These are phyloP conservation scores for Epinotia brunnichana DNA, from an alignment of 2,888 invertebrate genomes.

Conservation along the genomic window DNA sequence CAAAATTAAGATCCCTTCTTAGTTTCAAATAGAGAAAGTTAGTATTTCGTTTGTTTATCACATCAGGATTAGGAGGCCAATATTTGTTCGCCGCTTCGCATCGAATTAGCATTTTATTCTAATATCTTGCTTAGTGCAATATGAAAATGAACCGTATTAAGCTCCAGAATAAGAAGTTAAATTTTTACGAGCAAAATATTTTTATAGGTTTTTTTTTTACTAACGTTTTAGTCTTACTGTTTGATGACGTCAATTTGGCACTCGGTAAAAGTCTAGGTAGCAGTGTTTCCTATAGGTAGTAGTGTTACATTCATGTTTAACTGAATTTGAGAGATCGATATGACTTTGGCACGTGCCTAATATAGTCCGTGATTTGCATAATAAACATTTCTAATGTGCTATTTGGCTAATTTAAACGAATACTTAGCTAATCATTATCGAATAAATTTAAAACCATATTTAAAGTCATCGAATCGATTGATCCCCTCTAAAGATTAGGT, in stretches of 20 bases:
- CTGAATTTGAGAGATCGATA: neutral
- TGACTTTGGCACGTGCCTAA: neutral
- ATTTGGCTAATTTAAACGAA: neutral
- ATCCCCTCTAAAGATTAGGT: constrained; percentile 21
- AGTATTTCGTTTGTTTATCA: neutral
- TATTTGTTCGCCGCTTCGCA: too few relatives aligned
- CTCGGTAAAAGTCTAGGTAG: neutral
- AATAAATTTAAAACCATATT: constrained; percentile 5
- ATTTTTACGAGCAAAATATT: neutral
- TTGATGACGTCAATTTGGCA: neutral
- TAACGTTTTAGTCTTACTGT: neutral
- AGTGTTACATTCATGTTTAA: too few relatives aligned
- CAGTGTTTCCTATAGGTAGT: too few relatives aligned
- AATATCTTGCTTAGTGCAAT: too few relatives aligned
- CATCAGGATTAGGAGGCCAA: neutral
- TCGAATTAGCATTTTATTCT: too few relatives aligned
- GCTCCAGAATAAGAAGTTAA: too few relatives aligned
- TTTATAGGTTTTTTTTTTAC: too few relatives aligned
- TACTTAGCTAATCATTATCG: neutral
- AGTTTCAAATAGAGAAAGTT: constrained; percentile 27
- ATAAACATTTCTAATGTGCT: constrained; percentile 6
- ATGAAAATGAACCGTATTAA: neutral
- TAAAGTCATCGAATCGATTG: neutral
- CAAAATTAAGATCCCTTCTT: neutral
- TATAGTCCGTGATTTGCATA: constrained; percentile 6